Percentiles rank a stretch among this genome's conserved stretches.
These are phyloP conservation scores for Vidua chalybeata DNA, from an alignment of 2,113 vertebrate genomes.

Conservation along the genomic window DNA sequence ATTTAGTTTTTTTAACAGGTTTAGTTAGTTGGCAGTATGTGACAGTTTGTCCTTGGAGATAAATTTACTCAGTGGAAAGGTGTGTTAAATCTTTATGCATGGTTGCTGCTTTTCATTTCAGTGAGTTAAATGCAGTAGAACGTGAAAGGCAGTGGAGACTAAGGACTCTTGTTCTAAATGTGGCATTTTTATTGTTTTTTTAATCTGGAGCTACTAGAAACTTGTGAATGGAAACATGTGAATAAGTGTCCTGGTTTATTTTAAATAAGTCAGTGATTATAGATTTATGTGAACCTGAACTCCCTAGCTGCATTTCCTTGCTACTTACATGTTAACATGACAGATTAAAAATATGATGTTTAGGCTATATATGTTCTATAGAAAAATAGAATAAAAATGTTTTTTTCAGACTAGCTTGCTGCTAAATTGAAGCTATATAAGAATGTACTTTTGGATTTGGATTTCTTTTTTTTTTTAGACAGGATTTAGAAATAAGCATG, in stretches of 20 bases:
- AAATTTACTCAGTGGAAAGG: neutral
- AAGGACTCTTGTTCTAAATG: neutral
- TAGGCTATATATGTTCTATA: neutral
- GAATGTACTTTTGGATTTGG: neutral
- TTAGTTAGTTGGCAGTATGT: neutral
- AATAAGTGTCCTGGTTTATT: neutral
- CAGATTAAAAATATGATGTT: neutral
- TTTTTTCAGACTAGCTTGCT: neutral
- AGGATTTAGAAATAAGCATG: neutral
- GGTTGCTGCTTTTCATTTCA: neutral
- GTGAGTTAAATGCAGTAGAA: neutral
- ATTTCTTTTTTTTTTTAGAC: neutral
- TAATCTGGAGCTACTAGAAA: neutral
- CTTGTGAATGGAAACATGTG: neutral
- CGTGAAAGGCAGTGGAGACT: neutral
- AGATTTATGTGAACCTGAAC: neutral
- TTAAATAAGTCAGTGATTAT: neutral
- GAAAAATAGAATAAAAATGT: neutral
- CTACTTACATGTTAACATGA: neutral
- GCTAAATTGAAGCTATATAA: neutral
- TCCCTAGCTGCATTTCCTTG: neutral
- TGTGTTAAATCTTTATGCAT: neutral
- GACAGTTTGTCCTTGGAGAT: neutral
- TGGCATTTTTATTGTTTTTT: neutral
- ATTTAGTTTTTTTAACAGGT: too few relatives aligned